Conservation (phyloP, 1,140 invertebrate species). For the Yoshiicerus persimilis region DNA sequence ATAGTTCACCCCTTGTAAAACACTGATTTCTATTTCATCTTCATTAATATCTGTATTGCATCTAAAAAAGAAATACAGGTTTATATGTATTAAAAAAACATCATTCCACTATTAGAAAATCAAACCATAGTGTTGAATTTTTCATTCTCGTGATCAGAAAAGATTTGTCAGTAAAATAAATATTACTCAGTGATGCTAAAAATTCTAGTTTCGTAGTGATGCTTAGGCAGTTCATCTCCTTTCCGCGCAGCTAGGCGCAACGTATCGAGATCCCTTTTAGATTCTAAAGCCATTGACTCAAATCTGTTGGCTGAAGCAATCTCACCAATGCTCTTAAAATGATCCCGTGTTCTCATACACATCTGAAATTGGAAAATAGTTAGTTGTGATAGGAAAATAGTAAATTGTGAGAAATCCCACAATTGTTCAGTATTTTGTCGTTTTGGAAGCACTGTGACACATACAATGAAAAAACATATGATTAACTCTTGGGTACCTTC, state of each 20-base stretch:
- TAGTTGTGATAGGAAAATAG: too few species aligned
- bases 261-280: slow-evolving; percentile 86
- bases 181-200: slow-evolving; percentile 49
- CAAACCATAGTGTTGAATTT: not conserved
- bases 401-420: too few species aligned
- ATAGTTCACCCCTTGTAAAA: slow-evolving; percentile 85
- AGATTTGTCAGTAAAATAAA: not conserved
- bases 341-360: slow-evolving; percentile 81
- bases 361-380: slow-evolving; percentile 59
- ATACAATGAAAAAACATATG: too few species aligned
- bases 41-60: slow-evolving; percentile 89
- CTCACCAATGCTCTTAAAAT: slow-evolving; percentile 91
- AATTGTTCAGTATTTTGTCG: too few species aligned
- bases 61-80: slow-evolving; percentile 54
- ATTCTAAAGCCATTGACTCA: slow-evolving; percentile 78
- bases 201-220: slow-evolving; percentile 82
- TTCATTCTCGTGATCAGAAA: not conserved
- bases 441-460: too few species aligned
- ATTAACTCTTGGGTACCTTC: slow-evolving; percentile 58
- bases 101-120: not conserved
- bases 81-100: not conserved
- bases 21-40: slow-evolving; percentile 82
- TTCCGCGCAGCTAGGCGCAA: slow-evolving; percentile 70
- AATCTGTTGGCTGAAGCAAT: slow-evolving; percentile 85
- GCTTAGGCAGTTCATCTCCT: slow-evolving; percentile 69